Evolutionary conservation across 2,888 invertebrate genomes (phyloP), one percentile per base, ranked within the genome.

Genomic region (Thera obeliscata): DNA sequence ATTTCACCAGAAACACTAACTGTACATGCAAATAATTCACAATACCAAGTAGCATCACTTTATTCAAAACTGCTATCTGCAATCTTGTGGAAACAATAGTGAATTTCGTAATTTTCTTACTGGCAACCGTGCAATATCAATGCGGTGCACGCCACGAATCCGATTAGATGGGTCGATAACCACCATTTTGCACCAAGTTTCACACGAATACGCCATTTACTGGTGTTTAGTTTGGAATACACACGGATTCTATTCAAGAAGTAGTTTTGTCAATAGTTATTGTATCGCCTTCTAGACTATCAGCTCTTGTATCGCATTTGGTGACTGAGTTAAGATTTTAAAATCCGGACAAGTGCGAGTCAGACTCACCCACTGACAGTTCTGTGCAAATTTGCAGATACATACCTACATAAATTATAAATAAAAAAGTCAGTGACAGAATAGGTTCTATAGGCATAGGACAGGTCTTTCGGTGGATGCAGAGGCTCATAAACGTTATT

Each of bases 41-140:
- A 33, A 54, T 64, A 46, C 43, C 46, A 52, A 64, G 64, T 54
- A 55, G 49, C 69, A 63, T 66, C 69, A 63, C 38, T 63, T 69
- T 69, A 66, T 66, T 69, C 65, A 66, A 59, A 66, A 59, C 65
- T 69, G 62, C 73, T 76, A 79, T 78, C 78, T 78, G 70, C 75
- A 78, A 83, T 85, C 82, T 80, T 79, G 81, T 79, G 79, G 77
- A 82, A 84, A 85, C 84, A 86, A 85, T 86, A 78, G 82, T 79
- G 79, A 78, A 79, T 81, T 79, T 77, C 69, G 78, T 78, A 81
- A 83, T 81, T 83, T 83, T 81, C 81, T 81, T 81, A 80, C 81
- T 81, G 76, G 83, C 75, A 83, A 81, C 84, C 79, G 80, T 83
- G 83, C 83, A 83, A 81, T 85, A 86, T 86, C 84, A 82, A 85